phyloP scores from a whole-genome alignment of 2,113 vertebrate species.

The Ia io region DNA sequence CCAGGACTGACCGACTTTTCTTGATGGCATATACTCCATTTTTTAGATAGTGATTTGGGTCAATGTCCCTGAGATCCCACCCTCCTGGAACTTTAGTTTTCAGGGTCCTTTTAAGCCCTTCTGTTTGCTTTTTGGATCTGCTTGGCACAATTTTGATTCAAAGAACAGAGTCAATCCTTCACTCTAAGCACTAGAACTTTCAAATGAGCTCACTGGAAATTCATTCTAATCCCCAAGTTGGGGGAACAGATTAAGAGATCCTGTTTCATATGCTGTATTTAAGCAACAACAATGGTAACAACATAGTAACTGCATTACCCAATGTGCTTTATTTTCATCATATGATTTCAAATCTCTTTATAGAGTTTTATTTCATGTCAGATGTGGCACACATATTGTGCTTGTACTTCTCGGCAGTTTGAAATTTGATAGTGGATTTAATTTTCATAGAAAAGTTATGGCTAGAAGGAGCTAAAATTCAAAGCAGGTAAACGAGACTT shows the following conservation, averaged over 20 bases:
- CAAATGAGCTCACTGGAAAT: slow-evolving; percentile 55
- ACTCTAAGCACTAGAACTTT: neutral
- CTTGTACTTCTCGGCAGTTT: neutral
- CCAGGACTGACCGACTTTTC: neutral
- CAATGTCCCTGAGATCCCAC: neutral
- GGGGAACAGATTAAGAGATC: slow-evolving; percentile 48
- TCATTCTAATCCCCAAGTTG: slow-evolving; percentile 25
- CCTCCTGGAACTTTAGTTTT: neutral
- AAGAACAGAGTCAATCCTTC: slow-evolving; percentile 28
- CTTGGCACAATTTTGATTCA: neutral
- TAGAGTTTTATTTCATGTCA: slow-evolving; percentile 9
- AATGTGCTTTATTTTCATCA: slow-evolving; percentile 26
- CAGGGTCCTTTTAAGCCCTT: neutral
- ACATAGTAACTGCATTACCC: slow-evolving; percentile 33
- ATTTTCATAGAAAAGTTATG: neutral
- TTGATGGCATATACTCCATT: neutral
- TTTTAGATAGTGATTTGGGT: neutral
- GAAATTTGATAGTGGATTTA: neutral
- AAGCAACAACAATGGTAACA: neutral
- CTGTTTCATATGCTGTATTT: slow-evolving; percentile 33
- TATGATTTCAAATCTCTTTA: slow-evolving; percentile 21
- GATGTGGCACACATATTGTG: neutral
- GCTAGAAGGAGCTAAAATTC: neutral
- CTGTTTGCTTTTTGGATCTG: neutral
- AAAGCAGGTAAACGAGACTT: neutral